Conservation (phyloP, 37 sponge, comb jelly and placozoan genomes). For the Cliona cf. orientalis region DNA sequence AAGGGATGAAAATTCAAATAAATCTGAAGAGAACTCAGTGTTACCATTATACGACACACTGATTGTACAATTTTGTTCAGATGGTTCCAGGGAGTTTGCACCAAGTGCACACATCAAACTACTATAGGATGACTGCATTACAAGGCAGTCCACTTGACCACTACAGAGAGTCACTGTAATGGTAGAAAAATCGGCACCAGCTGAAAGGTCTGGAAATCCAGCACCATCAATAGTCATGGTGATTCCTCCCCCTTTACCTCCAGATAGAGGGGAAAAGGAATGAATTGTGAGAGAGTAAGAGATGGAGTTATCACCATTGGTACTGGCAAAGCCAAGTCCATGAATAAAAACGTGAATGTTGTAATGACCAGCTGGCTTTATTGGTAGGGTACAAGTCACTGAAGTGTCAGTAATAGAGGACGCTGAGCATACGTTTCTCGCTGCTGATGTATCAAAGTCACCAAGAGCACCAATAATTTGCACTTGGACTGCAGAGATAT, state of each 20-base stretch:
- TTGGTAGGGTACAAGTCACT: slow-evolving; percentile 55
- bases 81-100: too few relatives aligned
- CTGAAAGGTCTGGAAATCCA: slow-evolving; percentile 62
- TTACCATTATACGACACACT: not conserved
- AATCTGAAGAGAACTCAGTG: not conserved
- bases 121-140: too few relatives aligned
- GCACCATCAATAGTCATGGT: slow-evolving; percentile 56
- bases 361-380: slow-evolving; percentile 43
- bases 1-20: slow-evolving; percentile 41
- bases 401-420: slow-evolving; percentile 4
- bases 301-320: slow-evolving; percentile 2
- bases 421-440: slow-evolving; percentile 9
- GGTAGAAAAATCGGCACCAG: too few relatives aligned
- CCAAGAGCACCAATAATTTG: not conserved
- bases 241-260: slow-evolving; percentile 81
- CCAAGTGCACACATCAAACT: too few relatives aligned
- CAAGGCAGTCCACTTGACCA: slow-evolving; percentile 8
- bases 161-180: not conserved
- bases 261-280: slow-evolving; percentile 40
- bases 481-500: not conserved
- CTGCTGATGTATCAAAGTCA: not conserved
- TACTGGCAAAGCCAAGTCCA: slow-evolving; percentile 44
- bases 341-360: slow-evolving; percentile 27
- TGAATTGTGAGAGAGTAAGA: slow-evolving; percentile 31
- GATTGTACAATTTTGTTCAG: too few relatives aligned